Evolutionary conservation across 2,113 vertebrate species (phyloP), one percentile per base, ranked within the genome.

Genomic region (Carlito syrichta): DNA sequence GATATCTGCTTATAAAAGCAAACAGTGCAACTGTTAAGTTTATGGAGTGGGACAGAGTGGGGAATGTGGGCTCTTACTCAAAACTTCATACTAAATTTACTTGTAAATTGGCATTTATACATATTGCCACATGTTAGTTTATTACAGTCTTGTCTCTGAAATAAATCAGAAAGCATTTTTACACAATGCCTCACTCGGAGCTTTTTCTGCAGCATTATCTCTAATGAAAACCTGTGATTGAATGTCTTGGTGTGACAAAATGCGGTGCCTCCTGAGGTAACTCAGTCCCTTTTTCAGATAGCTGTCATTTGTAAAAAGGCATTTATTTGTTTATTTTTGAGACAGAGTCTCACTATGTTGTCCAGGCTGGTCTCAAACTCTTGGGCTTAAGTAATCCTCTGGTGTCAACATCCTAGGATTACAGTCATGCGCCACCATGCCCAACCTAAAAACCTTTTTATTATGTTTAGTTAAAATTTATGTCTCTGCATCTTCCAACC

Each of bases 161-260:
- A 11, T 86, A 73, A 7, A 35, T 92, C 30, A 86, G 43, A 68
- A 81, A 52, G 38, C 35, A 13, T 62, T 74, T 54, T 35, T 45
- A n/a, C 20, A 19, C 20, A 8, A 5, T 74, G 23, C 32, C 60
- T 69, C 8, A 8, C 63, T 17, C 52, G 58, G 68, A 84, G 17
- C 48, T 83, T 76, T 35, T n/a, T 76, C 48, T 83, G 68, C 27
- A 56, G 14, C 50, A 19, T 16, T 74, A 30, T 66, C 16, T 50
- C 63, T 50, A 40, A 54, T 38, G 62, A 71, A 87, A 86, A 8
- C 35, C 32, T 94, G 1, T 52, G 8, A 32, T 74, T 35, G 50
- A 90, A 86, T 93, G 9, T 58, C 52, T 88, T 86, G 58, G 11
- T 60, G n/a, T 83, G 77, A 56, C 79, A 92, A 89, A 89, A 79